These are phyloP conservation scores for Notospermus geniculatus DNA, from an alignment of 1,140 invertebrate genomes.

Conservation along the genomic window DNA sequence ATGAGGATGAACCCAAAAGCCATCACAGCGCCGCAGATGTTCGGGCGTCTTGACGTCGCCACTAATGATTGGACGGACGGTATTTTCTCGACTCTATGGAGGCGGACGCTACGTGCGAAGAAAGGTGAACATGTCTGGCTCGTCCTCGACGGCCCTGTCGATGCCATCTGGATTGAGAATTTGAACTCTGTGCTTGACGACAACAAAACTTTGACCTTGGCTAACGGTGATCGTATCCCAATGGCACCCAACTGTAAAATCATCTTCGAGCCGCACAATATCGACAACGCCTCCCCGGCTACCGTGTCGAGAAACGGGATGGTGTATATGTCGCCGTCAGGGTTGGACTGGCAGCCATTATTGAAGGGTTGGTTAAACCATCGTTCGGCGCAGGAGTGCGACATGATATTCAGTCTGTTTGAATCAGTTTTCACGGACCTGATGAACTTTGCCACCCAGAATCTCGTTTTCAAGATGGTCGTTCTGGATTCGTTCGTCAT, in stretches of 20 bases:
- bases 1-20: slow-evolving; percentile 99
- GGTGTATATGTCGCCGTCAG: slow-evolving; percentile 97
- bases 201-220: slow-evolving; percentile 76
- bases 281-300: slow-evolving; percentile 93
- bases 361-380: slow-evolving; percentile 75
- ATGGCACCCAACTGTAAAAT: slow-evolving; percentile 93
- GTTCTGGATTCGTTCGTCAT: slow-evolving; percentile 90
- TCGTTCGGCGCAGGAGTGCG: slow-evolving; percentile 66
- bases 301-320: slow-evolving; percentile 95
- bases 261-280: slow-evolving; percentile 95
- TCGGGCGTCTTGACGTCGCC: slow-evolving; percentile 89
- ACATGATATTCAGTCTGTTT: slow-evolving; percentile 74
- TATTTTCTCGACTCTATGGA: slow-evolving; percentile 94
- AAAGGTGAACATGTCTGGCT: slow-evolving; percentile 64
- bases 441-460: slow-evolving; percentile 81
- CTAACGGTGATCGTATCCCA: slow-evolving; percentile 88
- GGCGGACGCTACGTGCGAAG: slow-evolving; percentile 87
- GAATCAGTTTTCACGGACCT: slow-evolving; percentile 76
- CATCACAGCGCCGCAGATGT: slow-evolving; percentile 96
- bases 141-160: slow-evolving; percentile 56
- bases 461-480: slow-evolving; percentile 76
- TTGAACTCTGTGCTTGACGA: slow-evolving; percentile 58
- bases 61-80: slow-evolving; percentile 99
- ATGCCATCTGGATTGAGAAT: slow-evolving; percentile 59
- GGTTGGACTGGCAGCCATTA: slow-evolving; percentile 84